phyloP scores from a whole-genome alignment of 2,113 vertebrate genomes.

The Halichoeres trimaculatus region DNA sequence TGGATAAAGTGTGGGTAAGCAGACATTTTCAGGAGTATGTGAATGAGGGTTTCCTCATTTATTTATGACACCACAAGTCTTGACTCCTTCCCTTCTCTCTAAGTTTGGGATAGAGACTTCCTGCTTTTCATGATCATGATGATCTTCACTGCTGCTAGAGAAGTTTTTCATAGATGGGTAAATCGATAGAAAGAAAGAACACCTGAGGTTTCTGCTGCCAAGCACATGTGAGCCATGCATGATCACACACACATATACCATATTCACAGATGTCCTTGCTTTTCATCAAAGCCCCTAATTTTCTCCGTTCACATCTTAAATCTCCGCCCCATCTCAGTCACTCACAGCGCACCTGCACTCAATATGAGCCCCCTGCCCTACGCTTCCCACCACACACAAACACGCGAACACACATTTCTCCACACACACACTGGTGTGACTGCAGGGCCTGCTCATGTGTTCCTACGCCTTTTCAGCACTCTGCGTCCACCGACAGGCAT shows the following conservation, averaged over 20 bases:
- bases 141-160: too few relatives aligned
- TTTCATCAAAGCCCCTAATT: slow-evolving; percentile 76
- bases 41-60: too few relatives aligned
- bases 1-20: too few relatives aligned
- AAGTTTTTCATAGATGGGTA: background rate
- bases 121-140: too few relatives aligned
- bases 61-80: too few relatives aligned
- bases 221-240: slow-evolving; percentile 44
- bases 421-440: slow-evolving; percentile 19
- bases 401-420: slow-evolving; percentile 10
- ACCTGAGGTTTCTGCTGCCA: slow-evolving; percentile 35
- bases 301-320: slow-evolving; percentile 63
- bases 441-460: slow-evolving; percentile 48
- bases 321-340: slow-evolving; percentile 48
- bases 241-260: slow-evolving; percentile 47
- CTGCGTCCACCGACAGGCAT: slow-evolving; percentile 60
- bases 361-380: slow-evolving; percentile 70
- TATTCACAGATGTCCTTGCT: slow-evolving; percentile 74
- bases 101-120: too few relatives aligned
- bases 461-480: slow-evolving; percentile 45
- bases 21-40: too few relatives aligned
- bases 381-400: slow-evolving; percentile 50
- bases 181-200: slow-evolving; percentile 12
- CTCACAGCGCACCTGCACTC: slow-evolving; percentile 71
- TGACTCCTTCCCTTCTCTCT: too few relatives aligned